A percentile compares a stretch with the other conserved stretches of the same genome.
Evolutionary conservation across 2,113 vertebrate species (phyloP).

Genomic region (Phaethornis superciliosus): DNA sequence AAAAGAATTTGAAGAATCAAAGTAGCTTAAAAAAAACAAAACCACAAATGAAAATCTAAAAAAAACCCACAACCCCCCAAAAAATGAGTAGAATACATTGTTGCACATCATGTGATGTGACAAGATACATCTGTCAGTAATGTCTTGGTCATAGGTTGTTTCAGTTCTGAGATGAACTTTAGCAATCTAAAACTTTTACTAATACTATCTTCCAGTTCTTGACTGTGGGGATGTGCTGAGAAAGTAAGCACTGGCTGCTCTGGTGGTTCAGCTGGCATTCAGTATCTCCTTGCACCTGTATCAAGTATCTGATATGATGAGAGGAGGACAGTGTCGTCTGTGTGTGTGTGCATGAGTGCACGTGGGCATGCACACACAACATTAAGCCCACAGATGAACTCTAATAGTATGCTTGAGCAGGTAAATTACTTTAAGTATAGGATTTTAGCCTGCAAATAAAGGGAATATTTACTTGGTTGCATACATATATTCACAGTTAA

Average conservation of each 20-base stretch:
- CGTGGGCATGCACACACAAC: fast-evolving
- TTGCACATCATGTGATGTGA: neutral
- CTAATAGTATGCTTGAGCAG: neutral
- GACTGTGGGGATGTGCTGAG: neutral
- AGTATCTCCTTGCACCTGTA: neutral
- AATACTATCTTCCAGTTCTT: neutral
- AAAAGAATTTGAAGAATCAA: neutral
- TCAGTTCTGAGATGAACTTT: neutral
- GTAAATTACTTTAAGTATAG: neutral
- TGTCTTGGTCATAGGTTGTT: neutral
- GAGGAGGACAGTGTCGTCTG: neutral
- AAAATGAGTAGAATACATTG: neutral
- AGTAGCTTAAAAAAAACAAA: neutral
- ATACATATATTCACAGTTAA: neutral
- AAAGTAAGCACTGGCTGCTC: neutral
- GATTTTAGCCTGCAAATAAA: neutral
- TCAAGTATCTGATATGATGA: neutral
- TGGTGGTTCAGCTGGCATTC: neutral
- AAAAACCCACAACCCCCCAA: neutral
- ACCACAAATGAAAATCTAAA: neutral
- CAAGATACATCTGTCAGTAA: neutral
- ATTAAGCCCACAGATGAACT: neutral
- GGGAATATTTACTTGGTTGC: neutral
- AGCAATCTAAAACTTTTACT: neutral
- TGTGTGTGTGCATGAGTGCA: fast-evolving